Evolutionary conservation across 2,113 vertebrate genomes (phyloP).

Genomic region (Protobothrops mucrosquamatus): DNA sequence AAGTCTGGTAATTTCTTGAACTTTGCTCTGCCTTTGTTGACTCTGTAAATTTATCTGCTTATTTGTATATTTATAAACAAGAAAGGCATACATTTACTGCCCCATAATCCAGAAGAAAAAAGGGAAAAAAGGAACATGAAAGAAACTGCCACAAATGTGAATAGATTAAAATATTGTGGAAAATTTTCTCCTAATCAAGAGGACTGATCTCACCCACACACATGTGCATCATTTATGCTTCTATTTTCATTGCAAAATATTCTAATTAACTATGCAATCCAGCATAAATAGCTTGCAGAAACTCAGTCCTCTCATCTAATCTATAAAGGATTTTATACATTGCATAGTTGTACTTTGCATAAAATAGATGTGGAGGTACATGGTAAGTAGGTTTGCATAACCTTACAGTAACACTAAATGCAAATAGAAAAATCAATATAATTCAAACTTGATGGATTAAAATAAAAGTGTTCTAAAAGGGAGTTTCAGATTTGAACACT

Average conservation of each 20-base stretch:
- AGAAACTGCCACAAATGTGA: neutral
- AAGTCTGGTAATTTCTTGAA: slow-evolving; percentile 48
- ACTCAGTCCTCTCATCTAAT: neutral
- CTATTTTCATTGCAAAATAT: slow-evolving; percentile 49
- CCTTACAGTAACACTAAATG: neutral
- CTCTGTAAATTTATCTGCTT: neutral
- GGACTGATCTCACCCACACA: slow-evolving; percentile 50
- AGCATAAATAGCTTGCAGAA: neutral
- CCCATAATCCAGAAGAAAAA: neutral
- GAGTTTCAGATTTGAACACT: neutral
- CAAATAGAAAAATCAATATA: neutral
- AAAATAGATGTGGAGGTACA: neutral
- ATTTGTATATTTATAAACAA: neutral
- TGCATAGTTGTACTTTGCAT: neutral
- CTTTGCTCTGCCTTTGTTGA: neutral
- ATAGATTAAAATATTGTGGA: neutral
- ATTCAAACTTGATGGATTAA: neutral
- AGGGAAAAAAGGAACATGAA: neutral
- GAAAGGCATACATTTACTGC: neutral
- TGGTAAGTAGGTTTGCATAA: neutral
- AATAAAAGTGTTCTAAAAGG: neutral
- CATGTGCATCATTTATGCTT: accelerated
- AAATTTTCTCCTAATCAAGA: slow-evolving; percentile 25
- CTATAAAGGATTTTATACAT: neutral
- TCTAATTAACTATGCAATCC: slow-evolving; percentile 43